Evolutionary conservation across 2,113 vertebrate species (phyloP), one percentile per base, ranked within the genome.

Genomic region (Megalops atlanticus): DNA sequence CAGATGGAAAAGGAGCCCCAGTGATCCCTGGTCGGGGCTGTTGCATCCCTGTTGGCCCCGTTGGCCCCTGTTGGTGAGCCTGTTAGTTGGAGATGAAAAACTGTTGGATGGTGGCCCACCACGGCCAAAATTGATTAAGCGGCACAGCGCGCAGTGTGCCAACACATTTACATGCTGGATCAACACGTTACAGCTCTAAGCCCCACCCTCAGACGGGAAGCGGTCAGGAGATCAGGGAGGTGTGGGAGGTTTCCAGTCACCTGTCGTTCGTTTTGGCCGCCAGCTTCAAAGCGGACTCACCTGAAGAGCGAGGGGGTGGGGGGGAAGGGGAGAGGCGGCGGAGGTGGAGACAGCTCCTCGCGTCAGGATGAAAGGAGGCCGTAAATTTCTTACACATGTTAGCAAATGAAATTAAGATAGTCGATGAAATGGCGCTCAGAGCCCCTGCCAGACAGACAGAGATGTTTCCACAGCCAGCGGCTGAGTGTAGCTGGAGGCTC

Each of bases 341-440:
- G 70, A 38, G 91, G 86, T 92, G 89, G 88, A 85, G 84, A 83
- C 84, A 84, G 81, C 82, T 86, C 85, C 90, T 86, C 89, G 89
- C 87, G 89, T 87, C 89, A 64, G 85, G 81, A 84, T 89, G 85
- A 91, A 91, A 91, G 89, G 85, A 89, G 87, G 90, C 91, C 87
- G 88, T 91, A 92, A 89, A 92, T 93, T 92, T 91, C 80, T 89
- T 87, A 86, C 92, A 91, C 89, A 86, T 92, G 89, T 89, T 91
- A 79, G 79, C 86, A 81, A 87, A 89, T 87, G 84, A 86, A 92
- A 90, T 90, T 86, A 91, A 90, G 90, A 91, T 87, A 84, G 86
- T 14, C 69, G 78, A 87, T 88, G 84, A 87, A 88, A 85, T 38
- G 31, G 87, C 84, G 82, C 85, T 87, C 82, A 58, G 81, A 86